Percentiles rank a stretch among this genome's conserved stretches.
phyloP scores from a whole-genome alignment of 2,113 vertebrate genomes.

The Melierax canorus region DNA sequence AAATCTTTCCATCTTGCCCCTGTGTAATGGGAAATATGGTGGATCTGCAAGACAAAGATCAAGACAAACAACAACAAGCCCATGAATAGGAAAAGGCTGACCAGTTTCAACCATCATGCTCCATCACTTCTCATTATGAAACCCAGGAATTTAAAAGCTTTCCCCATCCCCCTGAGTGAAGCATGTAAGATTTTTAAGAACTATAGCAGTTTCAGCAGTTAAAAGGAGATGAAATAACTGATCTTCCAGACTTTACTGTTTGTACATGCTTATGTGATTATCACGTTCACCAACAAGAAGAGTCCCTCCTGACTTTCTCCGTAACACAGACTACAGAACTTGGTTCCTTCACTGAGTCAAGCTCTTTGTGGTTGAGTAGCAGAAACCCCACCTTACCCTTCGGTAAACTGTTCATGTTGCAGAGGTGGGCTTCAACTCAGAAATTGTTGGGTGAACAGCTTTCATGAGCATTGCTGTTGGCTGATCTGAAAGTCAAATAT shows the following conservation, averaged over 20 bases:
- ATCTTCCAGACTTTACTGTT: background rate
- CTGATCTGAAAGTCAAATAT: background rate
- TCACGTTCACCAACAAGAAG: background rate
- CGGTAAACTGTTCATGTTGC: background rate
- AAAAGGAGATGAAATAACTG: background rate
- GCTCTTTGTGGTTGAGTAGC: background rate
- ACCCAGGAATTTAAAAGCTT: background rate
- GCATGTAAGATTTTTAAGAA: background rate
- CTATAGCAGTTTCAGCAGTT: background rate
- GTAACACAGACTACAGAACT: background rate
- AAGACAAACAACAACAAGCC: background rate
- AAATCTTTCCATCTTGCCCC: background rate
- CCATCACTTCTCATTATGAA: background rate
- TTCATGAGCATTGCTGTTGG: background rate
- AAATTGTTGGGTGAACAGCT: background rate
- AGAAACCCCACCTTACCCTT: background rate
- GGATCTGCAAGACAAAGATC: background rate
- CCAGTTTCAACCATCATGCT: background rate
- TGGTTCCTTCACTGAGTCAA: background rate
- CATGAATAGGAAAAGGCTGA: background rate
- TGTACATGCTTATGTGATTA: fast-evolving
- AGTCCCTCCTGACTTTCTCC: background rate
- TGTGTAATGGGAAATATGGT: background rate
- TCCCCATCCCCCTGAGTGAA: no score
- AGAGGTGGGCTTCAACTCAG: background rate